These are phyloP conservation scores for Mola mola DNA, from an alignment of 2,113 vertebrate genomes.

Conservation along the genomic window DNA sequence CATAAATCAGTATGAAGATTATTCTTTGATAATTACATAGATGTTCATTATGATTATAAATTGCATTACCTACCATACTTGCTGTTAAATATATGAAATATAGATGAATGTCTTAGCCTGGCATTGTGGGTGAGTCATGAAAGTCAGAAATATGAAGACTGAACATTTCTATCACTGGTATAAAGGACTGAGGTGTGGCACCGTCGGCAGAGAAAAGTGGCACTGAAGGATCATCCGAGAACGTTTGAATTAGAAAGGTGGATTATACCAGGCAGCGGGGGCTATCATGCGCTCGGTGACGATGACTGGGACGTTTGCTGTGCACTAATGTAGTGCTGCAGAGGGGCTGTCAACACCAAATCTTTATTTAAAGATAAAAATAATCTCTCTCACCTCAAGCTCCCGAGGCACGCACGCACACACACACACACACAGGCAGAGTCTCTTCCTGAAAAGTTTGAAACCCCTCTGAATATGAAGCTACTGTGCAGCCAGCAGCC, in stretches of 20 bases:
- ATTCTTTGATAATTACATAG: conserved; percentile 25
- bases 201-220: conserved; percentile 4
- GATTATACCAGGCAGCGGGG: neutral
- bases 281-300: neutral
- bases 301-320: conserved; percentile 11
- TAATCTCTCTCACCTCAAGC: no score
- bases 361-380: conserved; percentile 19
- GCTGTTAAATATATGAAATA: conserved; percentile 1
- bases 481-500: neutral
- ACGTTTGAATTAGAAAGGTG: no score
- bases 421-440: no score
- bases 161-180: neutral
- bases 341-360: neutral
- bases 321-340: neutral
- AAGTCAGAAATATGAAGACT: neutral
- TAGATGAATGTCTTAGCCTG: neutral
- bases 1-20: conserved; percentile 2
- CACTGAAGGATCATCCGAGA: no score
- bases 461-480: conserved; percentile 7
- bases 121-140: neutral
- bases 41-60: no score
- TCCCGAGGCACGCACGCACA: neutral
- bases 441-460: neutral
- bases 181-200: neutral
- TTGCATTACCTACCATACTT: conserved; percentile 12